These are phyloP conservation scores for Laticauda laticaudata DNA, from an alignment of 2,113 vertebrate genomes.

Conservation along the genomic window DNA sequence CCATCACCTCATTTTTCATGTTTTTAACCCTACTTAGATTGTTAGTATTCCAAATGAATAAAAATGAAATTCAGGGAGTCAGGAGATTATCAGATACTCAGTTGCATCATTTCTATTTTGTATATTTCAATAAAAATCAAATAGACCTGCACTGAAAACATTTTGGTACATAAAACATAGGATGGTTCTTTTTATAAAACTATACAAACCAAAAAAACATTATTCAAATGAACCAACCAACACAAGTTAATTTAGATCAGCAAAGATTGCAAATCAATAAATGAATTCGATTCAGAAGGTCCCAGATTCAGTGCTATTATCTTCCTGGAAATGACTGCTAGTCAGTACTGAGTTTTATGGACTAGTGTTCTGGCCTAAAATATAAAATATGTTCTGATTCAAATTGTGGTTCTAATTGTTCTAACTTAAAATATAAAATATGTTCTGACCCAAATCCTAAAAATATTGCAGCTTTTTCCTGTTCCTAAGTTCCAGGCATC, in stretches of 20 bases:
- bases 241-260: not conserved
- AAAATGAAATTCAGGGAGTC: not conserved
- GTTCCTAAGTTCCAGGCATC: not conserved
- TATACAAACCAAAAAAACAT: not conserved
- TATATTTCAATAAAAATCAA: not conserved
- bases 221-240: not conserved
- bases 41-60: not conserved
- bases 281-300: not conserved
- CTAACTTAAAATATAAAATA: not conserved
- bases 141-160: not conserved
- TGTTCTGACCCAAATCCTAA: not conserved
- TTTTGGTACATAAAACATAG: not conserved
- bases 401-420: not conserved
- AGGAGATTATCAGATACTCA: not conserved
- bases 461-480: not conserved
- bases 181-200: not conserved
- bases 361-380: not conserved
- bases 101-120: not conserved
- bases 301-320: not conserved
- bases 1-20: not conserved
- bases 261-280: not conserved
- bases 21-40: not conserved
- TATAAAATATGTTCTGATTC: not conserved
- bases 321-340: not conserved
- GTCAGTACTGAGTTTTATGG: not conserved